A percentile compares a stretch with the other conserved stretches of the same genome.
Evolutionary conservation across 2,797 vertebrate species (phyloP).

Genomic region (Apogon talboti): DNA sequence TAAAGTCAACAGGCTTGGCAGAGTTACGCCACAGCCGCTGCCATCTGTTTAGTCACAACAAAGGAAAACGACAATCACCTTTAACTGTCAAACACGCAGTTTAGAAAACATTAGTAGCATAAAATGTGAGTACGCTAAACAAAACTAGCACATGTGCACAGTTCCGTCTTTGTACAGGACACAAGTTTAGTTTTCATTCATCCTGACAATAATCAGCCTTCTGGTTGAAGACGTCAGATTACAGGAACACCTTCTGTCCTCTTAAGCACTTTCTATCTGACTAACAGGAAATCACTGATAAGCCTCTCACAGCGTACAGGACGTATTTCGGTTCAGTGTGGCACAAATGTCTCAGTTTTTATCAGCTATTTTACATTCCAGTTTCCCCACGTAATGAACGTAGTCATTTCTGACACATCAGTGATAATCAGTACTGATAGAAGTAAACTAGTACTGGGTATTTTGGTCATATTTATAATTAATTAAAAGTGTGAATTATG

Average conservation of each 20-base stretch:
- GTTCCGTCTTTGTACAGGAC: slow-evolving; percentile 5
- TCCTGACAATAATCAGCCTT: slow-evolving; percentile 21
- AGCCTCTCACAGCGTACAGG: slow-evolving; percentile 25
- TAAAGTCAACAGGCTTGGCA: slow-evolving; percentile 52
- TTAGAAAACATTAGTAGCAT: neutral
- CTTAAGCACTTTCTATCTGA: slow-evolving; percentile 73
- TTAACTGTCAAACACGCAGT: neutral
- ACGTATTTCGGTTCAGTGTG: slow-evolving; percentile 28
- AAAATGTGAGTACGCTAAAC: neutral
- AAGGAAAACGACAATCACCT: slow-evolving; percentile 7
- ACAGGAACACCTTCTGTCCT: slow-evolving; percentile 64
- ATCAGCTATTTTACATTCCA: neutral
- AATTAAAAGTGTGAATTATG: neutral
- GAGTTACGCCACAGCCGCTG: slow-evolving; percentile 23
- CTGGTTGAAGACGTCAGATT: slow-evolving; percentile 55
- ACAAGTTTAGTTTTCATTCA: slow-evolving; percentile 49
- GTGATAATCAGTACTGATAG: neutral
- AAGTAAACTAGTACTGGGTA: neutral
- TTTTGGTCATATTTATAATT: neutral
- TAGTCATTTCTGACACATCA: neutral
- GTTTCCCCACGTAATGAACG: neutral
- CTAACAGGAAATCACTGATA: slow-evolving; percentile 66
- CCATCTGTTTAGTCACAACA: slow-evolving; percentile 72
- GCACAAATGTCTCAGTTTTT: slow-evolving; percentile 6
- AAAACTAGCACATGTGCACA: neutral